Base-by-base conservation (phyloP, 2,797 vertebrate genomes). In the Lacerta agilis region DNA sequence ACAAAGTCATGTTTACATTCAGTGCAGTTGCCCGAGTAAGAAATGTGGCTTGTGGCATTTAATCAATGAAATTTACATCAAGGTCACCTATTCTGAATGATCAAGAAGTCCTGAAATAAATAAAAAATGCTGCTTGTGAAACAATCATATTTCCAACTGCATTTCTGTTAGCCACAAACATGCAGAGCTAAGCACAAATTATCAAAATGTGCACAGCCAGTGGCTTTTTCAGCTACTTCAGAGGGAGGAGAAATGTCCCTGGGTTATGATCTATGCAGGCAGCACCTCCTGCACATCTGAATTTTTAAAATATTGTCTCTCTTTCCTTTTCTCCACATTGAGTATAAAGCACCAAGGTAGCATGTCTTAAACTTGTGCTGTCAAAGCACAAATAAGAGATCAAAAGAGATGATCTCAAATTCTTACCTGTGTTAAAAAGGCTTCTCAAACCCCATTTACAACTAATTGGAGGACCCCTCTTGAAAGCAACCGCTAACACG, bases 81-180 rank as follows among this genome's bases (percentile, higher is more conserved):
- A 90, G n/a, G 72, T 72, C 49, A 64, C 73, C 69, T 88, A 55
- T 87, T 88, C 91, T 87, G 71, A 91, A 79, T 45, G 0, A 89
- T 18, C 33, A 20, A 89, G 79, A 64, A 41, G 78, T 88, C 87
- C 88, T 77, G 72, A 93, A 95, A 90, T 86, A 93, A 71, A 71
- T 38, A 36, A 36, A 73, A 73, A 92, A 89, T 79, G 78, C 3
- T 23, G 86, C 81, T 94, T 90, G 88, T 77, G 88, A 92, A 94
- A 92, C 88, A 90, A 78, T 84, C 38, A 78, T 87, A 87, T 69
- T 76, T 93, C 91, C 87, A 89, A 80, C 89, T 92, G 91, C 90
- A 92, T 91, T 93, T 91, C 89, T 92, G 81, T 94, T 90, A 95
- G 89, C 61, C 86, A 90, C 83, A 94, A 93, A 92, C 93, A 92